Conservation (phyloP, 2,113 vertebrate genomes). For the Coturnix japonica region DNA sequence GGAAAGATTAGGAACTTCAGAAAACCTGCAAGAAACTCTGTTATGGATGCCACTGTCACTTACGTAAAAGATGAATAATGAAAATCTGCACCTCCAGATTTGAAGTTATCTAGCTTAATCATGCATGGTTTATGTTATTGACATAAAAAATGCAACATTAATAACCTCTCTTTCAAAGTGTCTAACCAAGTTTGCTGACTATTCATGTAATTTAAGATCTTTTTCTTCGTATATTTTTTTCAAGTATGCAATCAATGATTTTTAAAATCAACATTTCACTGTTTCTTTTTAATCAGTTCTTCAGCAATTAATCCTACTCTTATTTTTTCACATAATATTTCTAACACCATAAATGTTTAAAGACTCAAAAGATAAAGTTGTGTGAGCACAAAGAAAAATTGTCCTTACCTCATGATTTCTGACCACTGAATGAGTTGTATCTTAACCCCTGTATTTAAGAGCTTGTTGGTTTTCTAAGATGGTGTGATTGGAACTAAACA, state of each 20-base stretch:
- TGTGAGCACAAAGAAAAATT: background rate
- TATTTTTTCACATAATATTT: background rate
- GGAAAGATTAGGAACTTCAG: background rate
- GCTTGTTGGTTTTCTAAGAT: background rate
- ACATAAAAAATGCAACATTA: background rate
- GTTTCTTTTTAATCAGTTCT: background rate
- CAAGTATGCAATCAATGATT: background rate
- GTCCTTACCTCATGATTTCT: constrained; percentile 40
- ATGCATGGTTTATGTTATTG: background rate
- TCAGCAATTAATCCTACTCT: background rate
- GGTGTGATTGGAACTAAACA: constrained; percentile 38
- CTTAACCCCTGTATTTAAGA: background rate
- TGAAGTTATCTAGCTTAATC: background rate
- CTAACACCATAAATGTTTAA: background rate
- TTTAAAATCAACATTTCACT: background rate
- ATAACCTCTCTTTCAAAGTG: background rate
- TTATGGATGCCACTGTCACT: background rate
- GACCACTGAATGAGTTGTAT: background rate
- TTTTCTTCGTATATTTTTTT: background rate
- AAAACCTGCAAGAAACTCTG: background rate
- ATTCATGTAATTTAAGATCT: background rate
- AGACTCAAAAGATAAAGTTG: background rate
- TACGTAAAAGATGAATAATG: background rate
- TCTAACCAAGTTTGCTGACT: background rate
- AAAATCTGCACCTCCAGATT: background rate